Evolutionary conservation across 2,797 vertebrate genomes (phyloP).

Genomic region (Anguilla obscura): DNA sequence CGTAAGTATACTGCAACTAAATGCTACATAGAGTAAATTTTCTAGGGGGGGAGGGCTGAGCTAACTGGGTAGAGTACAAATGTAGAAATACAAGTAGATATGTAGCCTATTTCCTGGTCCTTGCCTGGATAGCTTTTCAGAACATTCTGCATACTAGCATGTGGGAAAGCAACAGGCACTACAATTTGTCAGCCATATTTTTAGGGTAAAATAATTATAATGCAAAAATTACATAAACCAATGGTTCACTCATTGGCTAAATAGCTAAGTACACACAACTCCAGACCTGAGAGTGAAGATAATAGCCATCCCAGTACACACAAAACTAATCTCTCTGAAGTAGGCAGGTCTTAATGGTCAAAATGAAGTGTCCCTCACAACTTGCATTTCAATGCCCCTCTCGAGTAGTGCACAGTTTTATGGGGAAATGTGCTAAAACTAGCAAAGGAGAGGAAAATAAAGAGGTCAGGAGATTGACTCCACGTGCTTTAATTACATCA

Average conservation of each 20-base stretch:
- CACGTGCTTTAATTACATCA: constrained; percentile 20
- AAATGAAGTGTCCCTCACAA: background rate
- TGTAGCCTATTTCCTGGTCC: background rate
- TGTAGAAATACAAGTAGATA: background rate
- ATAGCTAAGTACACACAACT: background rate
- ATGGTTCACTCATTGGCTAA: background rate
- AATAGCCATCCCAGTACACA: background rate
- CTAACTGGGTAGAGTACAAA: background rate
- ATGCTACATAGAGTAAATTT: background rate
- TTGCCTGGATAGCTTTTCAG: background rate
- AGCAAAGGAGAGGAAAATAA: background rate
- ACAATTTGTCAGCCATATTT: background rate
- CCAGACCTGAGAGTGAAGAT: background rate
- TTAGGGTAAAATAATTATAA: background rate
- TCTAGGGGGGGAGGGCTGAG: background rate
- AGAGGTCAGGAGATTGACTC: background rate
- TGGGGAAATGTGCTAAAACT: background rate
- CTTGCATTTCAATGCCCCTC: background rate
- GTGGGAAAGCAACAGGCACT: background rate
- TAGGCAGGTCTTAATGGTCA: background rate
- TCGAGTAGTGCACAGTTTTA: background rate
- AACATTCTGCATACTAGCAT: background rate
- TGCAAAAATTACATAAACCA: background rate
- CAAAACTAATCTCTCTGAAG: background rate
- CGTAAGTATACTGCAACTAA: background rate